Percentiles rank a stretch among this genome's conserved stretches.
phyloP scores from a whole-genome alignment of 2,888 invertebrate genomes.

The Chloroclystis v-ata region DNA sequence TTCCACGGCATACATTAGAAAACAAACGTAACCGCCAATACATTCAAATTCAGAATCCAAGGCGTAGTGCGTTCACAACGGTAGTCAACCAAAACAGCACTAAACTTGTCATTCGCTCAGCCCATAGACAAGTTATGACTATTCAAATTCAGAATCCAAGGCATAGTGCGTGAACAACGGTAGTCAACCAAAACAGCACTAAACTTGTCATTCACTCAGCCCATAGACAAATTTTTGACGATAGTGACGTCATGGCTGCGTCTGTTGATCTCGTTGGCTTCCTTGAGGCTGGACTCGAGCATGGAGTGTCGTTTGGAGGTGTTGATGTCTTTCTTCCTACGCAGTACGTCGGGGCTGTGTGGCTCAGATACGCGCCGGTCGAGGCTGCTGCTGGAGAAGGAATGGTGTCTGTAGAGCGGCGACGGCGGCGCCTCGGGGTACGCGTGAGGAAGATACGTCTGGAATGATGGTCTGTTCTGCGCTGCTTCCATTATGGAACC shows the following conservation, averaged over 20 bases:
- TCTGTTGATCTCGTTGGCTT: conserved; percentile 60
- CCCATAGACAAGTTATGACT: conserved; percentile 70
- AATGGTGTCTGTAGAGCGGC: conserved; percentile 51
- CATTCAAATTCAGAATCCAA: conserved; percentile 4
- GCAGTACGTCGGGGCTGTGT: conserved; percentile 59
- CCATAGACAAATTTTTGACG: conserved; percentile 67
- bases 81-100: neutral
- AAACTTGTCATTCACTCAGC: conserved; percentile 59
- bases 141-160: conserved; percentile 6
- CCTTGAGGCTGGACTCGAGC: conserved; percentile 63
- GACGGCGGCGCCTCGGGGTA: conserved; percentile 46
- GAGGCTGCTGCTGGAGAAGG: conserved; percentile 46
- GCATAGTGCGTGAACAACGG: conserved; percentile 18
- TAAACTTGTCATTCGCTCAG: conserved; percentile 53
- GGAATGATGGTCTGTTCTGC: conserved; percentile 78
- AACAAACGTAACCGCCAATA: too few relatives aligned
- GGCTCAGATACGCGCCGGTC: conserved; percentile 67
- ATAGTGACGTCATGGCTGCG: conserved; percentile 63
- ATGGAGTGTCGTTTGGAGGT: conserved; percentile 64
- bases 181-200: neutral
- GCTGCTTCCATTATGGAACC: conserved; percentile 85
- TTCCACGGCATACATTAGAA: too few relatives aligned
- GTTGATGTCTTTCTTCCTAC: conserved; percentile 64
- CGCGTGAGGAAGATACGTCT: conserved; percentile 60
- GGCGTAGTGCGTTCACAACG: conserved; percentile 18